Evolutionary conservation across 1,140 invertebrate species (phyloP).

Genomic region (Leptinotarsa undecemlineata): DNA sequence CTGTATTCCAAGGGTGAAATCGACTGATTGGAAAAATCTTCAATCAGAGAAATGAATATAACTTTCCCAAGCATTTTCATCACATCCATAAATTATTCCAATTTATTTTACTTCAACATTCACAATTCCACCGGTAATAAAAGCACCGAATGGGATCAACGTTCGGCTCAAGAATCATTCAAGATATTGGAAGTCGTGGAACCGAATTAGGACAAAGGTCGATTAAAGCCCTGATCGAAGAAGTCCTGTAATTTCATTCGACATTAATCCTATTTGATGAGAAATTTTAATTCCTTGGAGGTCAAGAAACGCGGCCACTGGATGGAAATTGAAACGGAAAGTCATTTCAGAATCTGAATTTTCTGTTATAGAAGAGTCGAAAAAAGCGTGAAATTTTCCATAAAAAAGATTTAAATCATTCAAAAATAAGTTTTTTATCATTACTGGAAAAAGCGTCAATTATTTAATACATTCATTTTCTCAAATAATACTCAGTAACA

Average conservation of each 20-base stretch:
- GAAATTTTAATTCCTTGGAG: not conserved
- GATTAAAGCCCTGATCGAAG: constrained; percentile 1
- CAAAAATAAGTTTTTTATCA: no score
- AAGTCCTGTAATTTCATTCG: not conserved
- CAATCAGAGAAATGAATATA: not conserved
- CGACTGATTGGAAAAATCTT: no score
- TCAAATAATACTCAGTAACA: no score
- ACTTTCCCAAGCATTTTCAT: not conserved
- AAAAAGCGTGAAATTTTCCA: not conserved
- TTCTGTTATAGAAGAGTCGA: not conserved
- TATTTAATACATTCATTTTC: no score
- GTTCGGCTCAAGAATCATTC: not conserved
- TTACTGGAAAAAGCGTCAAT: no score
- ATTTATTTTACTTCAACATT: not conserved
- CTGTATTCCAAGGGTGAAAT: no score
- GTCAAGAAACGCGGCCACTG: no score
- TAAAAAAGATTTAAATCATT: not conserved
- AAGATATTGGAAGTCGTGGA: not conserved
- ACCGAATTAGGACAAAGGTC: not conserved
- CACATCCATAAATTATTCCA: not conserved
- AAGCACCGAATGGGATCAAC: not conserved
- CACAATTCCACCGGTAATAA: not conserved
- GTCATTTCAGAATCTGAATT: not conserved
- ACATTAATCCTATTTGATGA: not conserved
- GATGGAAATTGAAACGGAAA: not conserved